phyloP scores from a whole-genome alignment of 2,797 vertebrate genomes.

The Allobates femoralis region DNA sequence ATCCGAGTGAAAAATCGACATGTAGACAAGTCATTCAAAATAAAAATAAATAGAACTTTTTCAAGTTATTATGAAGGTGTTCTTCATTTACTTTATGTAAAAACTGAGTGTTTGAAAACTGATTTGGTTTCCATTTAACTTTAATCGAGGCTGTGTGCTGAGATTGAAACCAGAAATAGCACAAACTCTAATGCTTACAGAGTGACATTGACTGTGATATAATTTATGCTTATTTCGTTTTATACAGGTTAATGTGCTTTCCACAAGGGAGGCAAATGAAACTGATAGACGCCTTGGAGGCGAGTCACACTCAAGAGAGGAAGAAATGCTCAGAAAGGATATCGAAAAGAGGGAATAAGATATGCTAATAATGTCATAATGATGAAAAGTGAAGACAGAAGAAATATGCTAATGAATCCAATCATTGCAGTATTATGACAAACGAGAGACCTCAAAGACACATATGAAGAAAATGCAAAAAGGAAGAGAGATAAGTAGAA shows the following conservation, averaged over 20 bases:
- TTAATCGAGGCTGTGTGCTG: background rate
- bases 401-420: conserved; percentile 51
- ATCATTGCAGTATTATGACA: conserved; percentile 46
- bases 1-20: background rate
- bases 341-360: conserved; percentile 37
- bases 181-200: conserved; percentile 29
- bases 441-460: conserved; percentile 32
- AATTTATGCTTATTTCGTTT: conserved; percentile 59
- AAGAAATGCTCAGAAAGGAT: conserved; percentile 32
- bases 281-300: conserved; percentile 39
- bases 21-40: background rate
- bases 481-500: conserved; percentile 1
- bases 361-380: conserved; percentile 60
- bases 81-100: background rate
- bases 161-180: conserved; percentile 44
- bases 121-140: conserved; percentile 39
- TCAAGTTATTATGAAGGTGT: conserved; percentile 10
- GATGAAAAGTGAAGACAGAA: conserved; percentile 45
- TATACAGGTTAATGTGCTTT: conserved; percentile 56
- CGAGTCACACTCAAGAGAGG: conserved; percentile 27
- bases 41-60: background rate
- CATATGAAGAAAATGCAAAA: conserved; percentile 40
- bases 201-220: conserved; percentile 57
- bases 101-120: conserved; percentile 32
- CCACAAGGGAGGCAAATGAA: conserved; percentile 39